phyloP scores from a whole-genome alignment of 37 sponge, comb jelly and placozoan genomes.

The Dysidea cf. avara region DNA sequence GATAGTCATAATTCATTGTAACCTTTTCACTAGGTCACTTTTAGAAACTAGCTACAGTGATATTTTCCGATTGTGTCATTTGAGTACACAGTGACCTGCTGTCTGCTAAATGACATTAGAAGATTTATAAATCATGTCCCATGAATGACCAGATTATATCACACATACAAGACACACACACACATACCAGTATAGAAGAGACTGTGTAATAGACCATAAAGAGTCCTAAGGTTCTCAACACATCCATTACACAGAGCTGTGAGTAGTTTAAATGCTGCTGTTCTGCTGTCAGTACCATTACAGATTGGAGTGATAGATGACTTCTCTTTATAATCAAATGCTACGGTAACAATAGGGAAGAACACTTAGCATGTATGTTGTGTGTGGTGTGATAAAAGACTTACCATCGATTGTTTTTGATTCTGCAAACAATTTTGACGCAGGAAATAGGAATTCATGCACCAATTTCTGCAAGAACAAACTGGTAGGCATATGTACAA shows the following conservation, averaged over 20 bases:
- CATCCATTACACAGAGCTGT: constrained; percentile 79
- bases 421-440: constrained; percentile 63
- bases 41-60: no score
- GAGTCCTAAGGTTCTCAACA: constrained; percentile 52
- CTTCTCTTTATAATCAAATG: constrained; percentile 10
- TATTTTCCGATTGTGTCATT: no score
- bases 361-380: no score
- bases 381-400: not conserved
- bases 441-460: constrained; percentile 82
- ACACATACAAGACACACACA: constrained; percentile 1
- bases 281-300: constrained; percentile 42
- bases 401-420: constrained; percentile 46
- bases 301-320: constrained; percentile 33
- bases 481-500: no score
- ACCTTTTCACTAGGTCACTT: no score
- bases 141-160: no score
- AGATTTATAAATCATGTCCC: no score
- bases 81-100: no score
- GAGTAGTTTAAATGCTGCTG: constrained; percentile 79
- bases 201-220: constrained; percentile 44
- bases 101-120: no score
- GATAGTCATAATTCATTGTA: no score
- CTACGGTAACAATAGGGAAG: not conserved
- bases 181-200: constrained; percentile 86
- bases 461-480: constrained; percentile 59